These are phyloP conservation scores for Melinopterus prodromus DNA, from an alignment of 2,888 invertebrate species.

Conservation along the genomic window DNA sequence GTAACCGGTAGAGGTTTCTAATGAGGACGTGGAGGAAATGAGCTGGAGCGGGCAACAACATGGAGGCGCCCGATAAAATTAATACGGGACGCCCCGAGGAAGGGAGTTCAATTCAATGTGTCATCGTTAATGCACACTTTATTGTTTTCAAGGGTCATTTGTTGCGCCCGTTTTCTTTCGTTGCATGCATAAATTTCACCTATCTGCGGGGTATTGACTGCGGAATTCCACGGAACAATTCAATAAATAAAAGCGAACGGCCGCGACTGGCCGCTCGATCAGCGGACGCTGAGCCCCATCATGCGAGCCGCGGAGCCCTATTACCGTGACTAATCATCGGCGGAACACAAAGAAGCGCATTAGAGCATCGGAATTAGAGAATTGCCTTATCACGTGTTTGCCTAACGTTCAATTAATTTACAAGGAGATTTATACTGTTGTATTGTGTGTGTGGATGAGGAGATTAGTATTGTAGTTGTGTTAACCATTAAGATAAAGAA, in stretches of 20 bases:
- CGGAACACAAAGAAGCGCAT: constrained; percentile 20
- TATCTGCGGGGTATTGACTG: constrained; percentile 21
- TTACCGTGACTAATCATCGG: constrained; percentile 26
- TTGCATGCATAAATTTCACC: constrained; percentile 14
- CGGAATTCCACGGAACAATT: constrained; percentile 22
- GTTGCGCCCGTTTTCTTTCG: constrained; percentile 9
- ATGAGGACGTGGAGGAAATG: too few relatives aligned
- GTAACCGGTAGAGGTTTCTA: too few relatives aligned
- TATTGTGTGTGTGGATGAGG: too few relatives aligned
- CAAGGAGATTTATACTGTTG: not conserved
- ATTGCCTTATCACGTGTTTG: not conserved
- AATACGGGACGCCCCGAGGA: not conserved
- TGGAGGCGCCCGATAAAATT: not conserved
- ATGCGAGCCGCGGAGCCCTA: constrained; percentile 11
- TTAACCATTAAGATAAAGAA: too few relatives aligned
- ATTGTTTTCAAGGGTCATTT: constrained; percentile 24
- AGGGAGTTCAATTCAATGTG: not conserved
- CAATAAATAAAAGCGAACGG: constrained; percentile 16
- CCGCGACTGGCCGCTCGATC: not conserved
- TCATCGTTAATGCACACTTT: constrained; percentile 22
- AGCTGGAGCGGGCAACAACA: too few relatives aligned
- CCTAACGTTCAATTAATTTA: not conserved
- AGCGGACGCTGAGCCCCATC: constrained; percentile 10
- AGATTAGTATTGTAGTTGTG: too few relatives aligned
- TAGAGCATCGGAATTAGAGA: not conserved